These are phyloP conservation scores for Pipistrellus nathusii DNA, from an alignment of 2,797 vertebrate species.

Conservation along the genomic window DNA sequence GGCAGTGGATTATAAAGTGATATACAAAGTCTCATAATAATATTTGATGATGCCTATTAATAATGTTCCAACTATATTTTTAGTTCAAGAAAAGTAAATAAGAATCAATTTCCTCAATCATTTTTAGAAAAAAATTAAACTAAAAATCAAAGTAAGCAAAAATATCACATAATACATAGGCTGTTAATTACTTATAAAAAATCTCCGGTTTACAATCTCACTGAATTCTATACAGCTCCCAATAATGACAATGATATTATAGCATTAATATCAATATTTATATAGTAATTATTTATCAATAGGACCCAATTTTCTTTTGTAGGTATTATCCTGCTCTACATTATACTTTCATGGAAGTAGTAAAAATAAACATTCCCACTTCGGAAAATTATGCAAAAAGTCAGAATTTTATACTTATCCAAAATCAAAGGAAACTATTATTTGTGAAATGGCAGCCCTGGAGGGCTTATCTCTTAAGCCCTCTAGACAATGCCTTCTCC, in stretches of 20 bases:
- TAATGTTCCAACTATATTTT: conserved; percentile 28
- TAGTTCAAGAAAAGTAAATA: conserved; percentile 6
- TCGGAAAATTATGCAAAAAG: not conserved
- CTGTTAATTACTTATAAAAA: not conserved
- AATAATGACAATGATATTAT: not conserved
- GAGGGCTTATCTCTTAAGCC: not conserved
- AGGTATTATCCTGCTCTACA: not conserved
- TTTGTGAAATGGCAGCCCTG: not conserved
- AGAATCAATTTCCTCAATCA: not conserved
- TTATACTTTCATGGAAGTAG: not conserved
- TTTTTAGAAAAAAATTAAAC: not conserved
- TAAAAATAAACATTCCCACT: not conserved
- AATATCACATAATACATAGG: not conserved
- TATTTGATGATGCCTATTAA: not conserved
- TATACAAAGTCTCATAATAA: not conserved
- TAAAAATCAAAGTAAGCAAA: conserved; percentile 42
- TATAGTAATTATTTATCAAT: not conserved
- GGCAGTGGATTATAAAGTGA: not conserved
- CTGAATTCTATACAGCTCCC: not conserved
- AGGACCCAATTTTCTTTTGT: not conserved
- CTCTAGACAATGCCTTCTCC: not conserved
- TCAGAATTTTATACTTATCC: not conserved
- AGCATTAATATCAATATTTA: not conserved
- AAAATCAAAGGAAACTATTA: not conserved
- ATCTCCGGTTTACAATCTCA: not conserved